phyloP scores from a whole-genome alignment of 64 coral and sea anemone species.

The Actinia tenebrosa region DNA sequence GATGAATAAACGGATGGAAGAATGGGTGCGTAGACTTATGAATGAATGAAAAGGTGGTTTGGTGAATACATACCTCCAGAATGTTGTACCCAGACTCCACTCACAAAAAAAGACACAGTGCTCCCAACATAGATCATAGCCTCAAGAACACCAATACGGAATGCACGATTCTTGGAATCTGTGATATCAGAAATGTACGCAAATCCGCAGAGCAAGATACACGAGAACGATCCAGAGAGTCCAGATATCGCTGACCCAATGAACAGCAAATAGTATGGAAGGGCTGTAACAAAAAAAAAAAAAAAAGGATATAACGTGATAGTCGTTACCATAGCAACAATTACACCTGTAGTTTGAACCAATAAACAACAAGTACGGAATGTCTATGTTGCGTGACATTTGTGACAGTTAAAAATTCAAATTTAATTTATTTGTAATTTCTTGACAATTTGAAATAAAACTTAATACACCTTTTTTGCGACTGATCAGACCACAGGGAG shows the following conservation, averaged over 20 bases:
- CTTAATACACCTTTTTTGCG: too few relatives aligned
- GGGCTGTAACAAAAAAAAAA: not conserved
- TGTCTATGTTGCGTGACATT: not conserved
- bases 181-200: conserved; percentile 51
- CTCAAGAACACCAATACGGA: conserved; percentile 56
- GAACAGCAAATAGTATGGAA: conserved; percentile 52
- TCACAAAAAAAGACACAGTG: conserved; percentile 38
- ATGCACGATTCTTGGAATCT: conserved; percentile 24
- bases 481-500: too few relatives aligned
- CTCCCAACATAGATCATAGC: conserved; percentile 45
- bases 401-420: not conserved
- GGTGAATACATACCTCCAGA: conserved; percentile 31
- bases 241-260: conserved; percentile 48
- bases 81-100: conserved; percentile 41
- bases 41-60: not conserved
- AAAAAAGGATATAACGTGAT: too few relatives aligned
- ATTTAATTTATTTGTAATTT: too few relatives aligned
- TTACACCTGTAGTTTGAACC: not conserved
- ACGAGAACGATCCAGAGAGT: conserved; percentile 34
- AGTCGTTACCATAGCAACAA: too few relatives aligned
- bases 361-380: conserved; percentile 24
- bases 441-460: too few relatives aligned
- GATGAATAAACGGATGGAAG: too few relatives aligned
- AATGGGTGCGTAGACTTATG: too few relatives aligned
- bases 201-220: conserved; percentile 16